Conservation (phyloP, 2,797 vertebrate genomes). For the Alcedo atthis region DNA sequence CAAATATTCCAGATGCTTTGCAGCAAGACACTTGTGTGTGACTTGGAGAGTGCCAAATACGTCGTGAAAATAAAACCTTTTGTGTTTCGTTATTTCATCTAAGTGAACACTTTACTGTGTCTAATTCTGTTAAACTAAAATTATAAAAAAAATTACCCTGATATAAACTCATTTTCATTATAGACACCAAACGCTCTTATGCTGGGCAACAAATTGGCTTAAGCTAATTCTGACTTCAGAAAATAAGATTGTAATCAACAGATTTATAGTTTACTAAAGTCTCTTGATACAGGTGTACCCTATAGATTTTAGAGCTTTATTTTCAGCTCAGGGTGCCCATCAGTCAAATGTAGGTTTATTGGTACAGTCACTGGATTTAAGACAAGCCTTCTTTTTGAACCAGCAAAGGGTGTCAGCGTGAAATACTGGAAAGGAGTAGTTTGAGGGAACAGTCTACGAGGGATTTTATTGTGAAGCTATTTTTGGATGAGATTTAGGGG, state of each 20-base stretch:
- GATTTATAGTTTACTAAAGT: constrained; percentile 44
- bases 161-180: constrained; percentile 41
- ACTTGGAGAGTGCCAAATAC: not conserved
- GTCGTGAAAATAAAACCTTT: not conserved
- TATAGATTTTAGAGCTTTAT: constrained; percentile 33
- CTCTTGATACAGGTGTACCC: not conserved
- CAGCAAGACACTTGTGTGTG: not conserved
- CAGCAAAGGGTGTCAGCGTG: not conserved
- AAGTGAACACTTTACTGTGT: not conserved
- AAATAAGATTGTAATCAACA: constrained; percentile 40
- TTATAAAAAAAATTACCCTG: constrained; percentile 38
- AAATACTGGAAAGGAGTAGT: not conserved
- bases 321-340: not conserved
- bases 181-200: constrained; percentile 30
- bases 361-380: constrained; percentile 18
- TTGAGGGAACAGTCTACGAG: not conserved
- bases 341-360: constrained; percentile 35
- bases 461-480: not conserved
- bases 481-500: not conserved
- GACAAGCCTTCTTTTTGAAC: not conserved
- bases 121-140: constrained; percentile 37
- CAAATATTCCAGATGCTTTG: not conserved
- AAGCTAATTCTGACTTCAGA: constrained; percentile 45
- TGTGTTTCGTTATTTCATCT: not conserved
- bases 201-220: constrained; percentile 42